phyloP scores from a whole-genome alignment of 2,113 vertebrate genomes.

The Rattus rattus region DNA sequence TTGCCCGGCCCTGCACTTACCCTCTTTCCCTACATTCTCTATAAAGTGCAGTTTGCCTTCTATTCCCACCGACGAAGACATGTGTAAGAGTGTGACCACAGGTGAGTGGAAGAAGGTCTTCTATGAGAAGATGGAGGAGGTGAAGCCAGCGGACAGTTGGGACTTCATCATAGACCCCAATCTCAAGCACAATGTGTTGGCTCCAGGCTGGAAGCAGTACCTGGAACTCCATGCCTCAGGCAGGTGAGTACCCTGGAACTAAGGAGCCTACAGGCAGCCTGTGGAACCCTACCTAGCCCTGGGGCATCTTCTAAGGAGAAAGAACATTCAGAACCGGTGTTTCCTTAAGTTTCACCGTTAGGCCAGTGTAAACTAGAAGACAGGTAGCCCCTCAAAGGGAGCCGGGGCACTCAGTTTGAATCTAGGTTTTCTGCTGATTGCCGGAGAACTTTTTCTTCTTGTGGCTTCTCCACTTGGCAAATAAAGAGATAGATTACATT shows the following conservation, averaged over 20 bases:
- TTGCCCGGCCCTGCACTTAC: slow-evolving; percentile 77
- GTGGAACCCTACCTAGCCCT: too few relatives aligned
- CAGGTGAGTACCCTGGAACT: slow-evolving; percentile 75
- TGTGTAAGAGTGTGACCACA: slow-evolving; percentile 82
- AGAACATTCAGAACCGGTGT: neutral
- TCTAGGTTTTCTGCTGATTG: neutral
- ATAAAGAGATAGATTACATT: neutral
- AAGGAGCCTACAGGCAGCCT: neutral
- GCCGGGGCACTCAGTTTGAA: neutral
- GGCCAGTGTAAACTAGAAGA: neutral
- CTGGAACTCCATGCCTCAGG: slow-evolving; percentile 74
- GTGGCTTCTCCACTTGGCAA: neutral
- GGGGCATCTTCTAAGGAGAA: neutral
- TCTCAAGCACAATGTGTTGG: slow-evolving; percentile 75
- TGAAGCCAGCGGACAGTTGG: slow-evolving; percentile 75
- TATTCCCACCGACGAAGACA: slow-evolving; percentile 63
- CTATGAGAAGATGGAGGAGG: slow-evolving; percentile 77
- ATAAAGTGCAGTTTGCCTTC: slow-evolving; percentile 67
- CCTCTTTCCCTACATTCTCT: slow-evolving; percentile 60
- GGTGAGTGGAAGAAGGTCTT: slow-evolving; percentile 82
- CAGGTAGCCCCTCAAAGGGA: neutral
- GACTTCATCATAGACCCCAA: slow-evolving; percentile 79
- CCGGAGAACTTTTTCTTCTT: neutral
- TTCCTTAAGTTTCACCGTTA: neutral
- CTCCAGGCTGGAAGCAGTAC: slow-evolving; percentile 84